Base-by-base conservation (phyloP, 2,797 vertebrate genomes). In the Pagetopsis macropterus region DNA sequence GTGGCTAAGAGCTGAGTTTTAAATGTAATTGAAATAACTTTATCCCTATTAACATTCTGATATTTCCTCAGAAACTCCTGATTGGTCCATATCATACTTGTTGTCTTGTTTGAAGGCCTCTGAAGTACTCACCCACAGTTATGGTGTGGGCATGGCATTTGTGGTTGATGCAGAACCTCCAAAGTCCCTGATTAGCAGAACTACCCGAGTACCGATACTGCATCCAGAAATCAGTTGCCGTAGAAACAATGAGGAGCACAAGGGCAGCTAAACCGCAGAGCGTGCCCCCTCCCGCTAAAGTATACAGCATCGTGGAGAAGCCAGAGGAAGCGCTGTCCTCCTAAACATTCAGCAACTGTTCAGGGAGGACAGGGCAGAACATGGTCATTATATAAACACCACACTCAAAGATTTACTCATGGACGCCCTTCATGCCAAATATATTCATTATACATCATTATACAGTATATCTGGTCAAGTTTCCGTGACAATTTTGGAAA, bases 141-240 rank as follows among this genome's bases (percentile, higher is more conserved):
- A 94, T 88, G 27, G 95, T 95, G 81, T 95, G 96, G 2, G 93
- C 87, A 19, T 94, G 95, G 65, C 96, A 97, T 70, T 95, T 96
- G 72, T 94, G 93, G 61, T 94, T 96, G 67, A 95, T 93, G 89
- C 96, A 97, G 81, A 94, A 94, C 77, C 92, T 93, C 96, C 96
- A 96, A 56, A 97, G 95, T 10, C 96, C 96, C 78, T 96, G 95
- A 89, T 93, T 95, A 83, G 94, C 93, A 0, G 91, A 84, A 78
- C 91, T 95, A 0, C 94, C 95, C 0, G 94, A 94, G 58, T 92
- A 95, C 4, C 95, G 91, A 65, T 95, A 95, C 81, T 96, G 95
- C 94, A 95, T 93, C 96, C 96, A 97, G 88, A 93, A 96, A 75
- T 94, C 94, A 0, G 96, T 97, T 0, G 94, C 92, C 0, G 95